These are phyloP conservation scores for Eudyptes chrysolophus DNA, from an alignment of 2,113 vertebrate species.

Conservation along the genomic window DNA sequence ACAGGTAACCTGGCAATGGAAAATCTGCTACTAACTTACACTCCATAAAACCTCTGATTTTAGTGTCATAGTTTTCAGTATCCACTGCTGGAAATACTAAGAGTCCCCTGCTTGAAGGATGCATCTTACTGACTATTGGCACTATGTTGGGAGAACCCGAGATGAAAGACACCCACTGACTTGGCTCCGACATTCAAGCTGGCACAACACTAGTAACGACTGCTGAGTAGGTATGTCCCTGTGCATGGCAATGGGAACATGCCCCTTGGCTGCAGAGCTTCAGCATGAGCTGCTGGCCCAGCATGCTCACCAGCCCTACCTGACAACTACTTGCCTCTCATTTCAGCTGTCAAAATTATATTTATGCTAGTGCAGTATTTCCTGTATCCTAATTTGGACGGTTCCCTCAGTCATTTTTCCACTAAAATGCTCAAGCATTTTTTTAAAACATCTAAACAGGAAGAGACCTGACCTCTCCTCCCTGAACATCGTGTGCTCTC, in stretches of 20 bases:
- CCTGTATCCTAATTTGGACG: conserved; percentile 7
- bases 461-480: conserved; percentile 54
- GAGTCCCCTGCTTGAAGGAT: neutral
- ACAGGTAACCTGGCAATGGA: neutral
- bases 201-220: neutral
- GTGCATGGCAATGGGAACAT: neutral
- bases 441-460: conserved; percentile 53
- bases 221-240: neutral
- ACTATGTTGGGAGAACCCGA: fast-evolving
- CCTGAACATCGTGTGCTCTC: conserved; percentile 39
- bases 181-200: neutral
- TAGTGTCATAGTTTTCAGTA: neutral
- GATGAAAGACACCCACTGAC: neutral
- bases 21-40: neutral
- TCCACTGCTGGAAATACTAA: neutral
- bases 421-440: conserved; percentile 17
- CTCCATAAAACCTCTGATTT: neutral
- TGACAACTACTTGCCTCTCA: neutral
- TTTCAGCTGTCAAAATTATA: neutral
- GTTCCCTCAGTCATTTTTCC: conserved; percentile 28
- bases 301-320: neutral
- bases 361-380: neutral
- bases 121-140: neutral
- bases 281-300: neutral
- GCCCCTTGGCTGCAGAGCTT: neutral